Percentiles rank a stretch among this genome's conserved stretches.
These are phyloP conservation scores for Drosophila novamexicana DNA, from an alignment of 1,140 invertebrate species.

Conservation along the genomic window DNA sequence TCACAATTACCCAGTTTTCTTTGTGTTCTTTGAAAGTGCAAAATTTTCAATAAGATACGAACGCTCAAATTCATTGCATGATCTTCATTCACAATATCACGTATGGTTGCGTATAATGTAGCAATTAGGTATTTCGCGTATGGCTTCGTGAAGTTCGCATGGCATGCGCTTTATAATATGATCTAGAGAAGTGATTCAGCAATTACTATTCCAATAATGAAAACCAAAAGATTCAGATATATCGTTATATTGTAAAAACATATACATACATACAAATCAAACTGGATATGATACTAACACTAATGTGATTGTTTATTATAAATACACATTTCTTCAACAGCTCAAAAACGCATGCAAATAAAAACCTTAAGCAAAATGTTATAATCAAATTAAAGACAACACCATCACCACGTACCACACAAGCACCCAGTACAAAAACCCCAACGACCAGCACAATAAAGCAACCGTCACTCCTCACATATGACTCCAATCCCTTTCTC, in stretches of 20 bases:
- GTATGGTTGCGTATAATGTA: constrained; percentile 9
- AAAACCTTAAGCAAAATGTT: constrained; percentile 65
- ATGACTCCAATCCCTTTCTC: constrained; percentile 70
- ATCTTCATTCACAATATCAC: constrained; percentile 2
- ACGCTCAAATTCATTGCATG: constrained; percentile 37
- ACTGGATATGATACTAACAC: constrained; percentile 69
- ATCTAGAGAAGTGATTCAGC: constrained; percentile 4
- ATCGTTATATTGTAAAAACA: constrained; percentile 6
- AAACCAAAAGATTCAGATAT: constrained; percentile 50
- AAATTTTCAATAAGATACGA: neutral
- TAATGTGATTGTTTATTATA: constrained; percentile 63
- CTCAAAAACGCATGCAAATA: constrained; percentile 82
- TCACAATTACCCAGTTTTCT: constrained; percentile 6
- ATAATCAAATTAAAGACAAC: constrained; percentile 62
- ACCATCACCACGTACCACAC: constrained; percentile 43
- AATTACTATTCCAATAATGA: constrained; percentile 11
- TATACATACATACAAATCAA: constrained; percentile 18
- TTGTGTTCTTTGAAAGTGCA: neutral
- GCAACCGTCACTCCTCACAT: constrained; percentile 33
- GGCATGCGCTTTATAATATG: constrained; percentile 34
- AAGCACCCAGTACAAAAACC: constrained; percentile 43
- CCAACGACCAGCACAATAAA: constrained; percentile 38
- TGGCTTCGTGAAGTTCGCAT: constrained; percentile 32
- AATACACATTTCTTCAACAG: constrained; percentile 83
- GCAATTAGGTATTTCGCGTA: constrained; percentile 11